Base-by-base conservation (phyloP, 92 coral and sea anemone genomes). In the Pocillopora meandrina region DNA sequence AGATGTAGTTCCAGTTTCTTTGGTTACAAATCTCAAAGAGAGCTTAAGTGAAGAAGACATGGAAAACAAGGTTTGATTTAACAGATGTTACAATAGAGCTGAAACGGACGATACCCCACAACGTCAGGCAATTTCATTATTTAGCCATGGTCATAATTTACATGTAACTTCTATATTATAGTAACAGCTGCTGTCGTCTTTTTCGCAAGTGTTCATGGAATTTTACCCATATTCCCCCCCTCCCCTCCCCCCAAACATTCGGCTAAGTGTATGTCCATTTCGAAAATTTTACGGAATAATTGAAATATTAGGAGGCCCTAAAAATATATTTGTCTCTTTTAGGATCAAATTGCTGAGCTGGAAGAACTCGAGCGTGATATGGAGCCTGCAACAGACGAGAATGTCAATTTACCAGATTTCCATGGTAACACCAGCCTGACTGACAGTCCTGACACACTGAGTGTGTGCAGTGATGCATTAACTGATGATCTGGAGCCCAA, bases 1-100 rank as follows among this genome's bases (percentile, higher is more conserved):
- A 65, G 98, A 96, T 75, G 74, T 88, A 71, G 98, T 96, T 42
- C 98, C 98, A 2, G 85, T 87, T 21, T 90, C 93, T 71, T 82
- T 96, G 85, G 86, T 96, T 56, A 76, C 90, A 62, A 86, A 87
- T 9, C 87, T 94, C 4, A 89, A 77, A 79, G 92, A 87, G 19
- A 60, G 86, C 71, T 86, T 96, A 61, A 80, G 71, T 8, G 91
- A 82, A 64, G 84, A 81, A 31, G 52, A 60, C 34, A 49, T 60
- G 11, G 79, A 49, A 74, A 86, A 59, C 33, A 58, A 57, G 18
- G 26, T 31, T 42, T 42, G 15, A 70, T 33, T 70, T 42, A 10
- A 34, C 56, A 70, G 66, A 62, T 62, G 20, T 23, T 65, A 65
- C 9, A 42, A 42, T 42, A 7, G 4, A 42, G 52, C 52, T 42